These are phyloP conservation scores for Cryptotermes secundus DNA, from an alignment of 1,140 invertebrate genomes.

Conservation along the genomic window DNA sequence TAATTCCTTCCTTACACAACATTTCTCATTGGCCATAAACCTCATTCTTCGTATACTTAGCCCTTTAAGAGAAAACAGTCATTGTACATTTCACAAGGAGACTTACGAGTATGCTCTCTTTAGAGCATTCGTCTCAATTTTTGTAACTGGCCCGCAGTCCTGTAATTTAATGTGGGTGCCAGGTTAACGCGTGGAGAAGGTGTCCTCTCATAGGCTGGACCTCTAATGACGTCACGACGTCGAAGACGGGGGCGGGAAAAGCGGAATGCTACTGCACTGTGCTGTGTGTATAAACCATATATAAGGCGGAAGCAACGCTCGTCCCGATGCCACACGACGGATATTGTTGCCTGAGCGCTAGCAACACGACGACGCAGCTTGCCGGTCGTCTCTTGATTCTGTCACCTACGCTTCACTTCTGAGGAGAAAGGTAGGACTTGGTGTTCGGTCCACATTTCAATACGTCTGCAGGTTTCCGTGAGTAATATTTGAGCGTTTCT, in stretches of 20 bases:
- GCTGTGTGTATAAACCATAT: not conserved
- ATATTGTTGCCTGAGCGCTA: not conserved
- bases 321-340: not conserved
- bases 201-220: not conserved
- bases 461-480: no score
- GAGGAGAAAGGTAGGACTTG: not conserved
- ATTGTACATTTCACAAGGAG: not conserved
- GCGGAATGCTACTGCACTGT: not conserved
- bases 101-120: not conserved
- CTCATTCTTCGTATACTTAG: not conserved
- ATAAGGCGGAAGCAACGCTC: not conserved
- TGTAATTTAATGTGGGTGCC: no score
- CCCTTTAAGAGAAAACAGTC: not conserved
- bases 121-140: not conserved
- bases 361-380: not conserved
- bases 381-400: not conserved
- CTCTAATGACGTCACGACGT: not conserved
- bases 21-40: no score
- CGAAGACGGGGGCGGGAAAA: not conserved
- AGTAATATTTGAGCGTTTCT: no score
- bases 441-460: no score
- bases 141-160: not conserved
- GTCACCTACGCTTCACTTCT: not conserved
- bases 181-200: not conserved
- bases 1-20: no score